These are phyloP conservation scores for Cerceris ruficornis DNA, from an alignment of 2,888 invertebrate species.

Conservation along the genomic window DNA sequence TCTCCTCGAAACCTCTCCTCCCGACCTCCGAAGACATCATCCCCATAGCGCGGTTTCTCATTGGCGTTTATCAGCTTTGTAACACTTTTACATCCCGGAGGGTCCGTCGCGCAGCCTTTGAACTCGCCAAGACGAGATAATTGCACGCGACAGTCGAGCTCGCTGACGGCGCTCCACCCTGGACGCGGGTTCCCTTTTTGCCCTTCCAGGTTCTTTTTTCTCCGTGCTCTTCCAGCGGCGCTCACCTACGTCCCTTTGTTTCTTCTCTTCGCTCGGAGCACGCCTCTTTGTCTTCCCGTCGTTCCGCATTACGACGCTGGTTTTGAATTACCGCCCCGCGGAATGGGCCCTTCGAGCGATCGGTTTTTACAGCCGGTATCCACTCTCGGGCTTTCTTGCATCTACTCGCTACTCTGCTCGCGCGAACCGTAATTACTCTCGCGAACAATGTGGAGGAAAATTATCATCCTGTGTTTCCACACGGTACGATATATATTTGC, in stretches of 20 bases:
- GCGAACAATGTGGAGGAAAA: no score
- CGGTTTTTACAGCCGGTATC: no score
- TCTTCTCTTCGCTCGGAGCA: slow-evolving; percentile 6
- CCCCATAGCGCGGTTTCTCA: slow-evolving; percentile 46
- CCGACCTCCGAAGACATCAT: slow-evolving; percentile 31
- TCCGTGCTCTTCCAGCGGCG: slow-evolving; percentile 1
- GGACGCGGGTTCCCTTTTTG: slow-evolving; percentile 36
- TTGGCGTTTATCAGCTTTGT: slow-evolving; percentile 64
- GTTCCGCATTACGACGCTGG: slow-evolving; percentile 8
- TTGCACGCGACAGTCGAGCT: slow-evolving; percentile 56
- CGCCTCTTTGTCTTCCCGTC: slow-evolving; percentile 19
- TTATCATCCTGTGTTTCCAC: no score
- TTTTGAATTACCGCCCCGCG: slow-evolving; percentile 21
- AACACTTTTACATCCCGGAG: slow-evolving; percentile 60
- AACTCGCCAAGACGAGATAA: slow-evolving; percentile 69
- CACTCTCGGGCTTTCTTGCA: no score
- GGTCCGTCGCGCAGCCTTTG: slow-evolving; percentile 64
- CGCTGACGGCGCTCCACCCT: slow-evolving; percentile 23
- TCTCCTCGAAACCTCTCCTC: no score
- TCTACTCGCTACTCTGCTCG: no score
- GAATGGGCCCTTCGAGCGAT: slow-evolving; percentile 13
- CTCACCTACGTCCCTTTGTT: slow-evolving; percentile 14
- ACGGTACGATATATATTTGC: no score
- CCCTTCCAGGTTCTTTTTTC: slow-evolving; percentile 2
- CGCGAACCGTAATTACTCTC: no score